Evolutionary conservation across 2,888 invertebrate genomes (phyloP), one percentile per base, ranked within the genome.

Genomic region (Drosophila nr. perissopoda): DNA sequence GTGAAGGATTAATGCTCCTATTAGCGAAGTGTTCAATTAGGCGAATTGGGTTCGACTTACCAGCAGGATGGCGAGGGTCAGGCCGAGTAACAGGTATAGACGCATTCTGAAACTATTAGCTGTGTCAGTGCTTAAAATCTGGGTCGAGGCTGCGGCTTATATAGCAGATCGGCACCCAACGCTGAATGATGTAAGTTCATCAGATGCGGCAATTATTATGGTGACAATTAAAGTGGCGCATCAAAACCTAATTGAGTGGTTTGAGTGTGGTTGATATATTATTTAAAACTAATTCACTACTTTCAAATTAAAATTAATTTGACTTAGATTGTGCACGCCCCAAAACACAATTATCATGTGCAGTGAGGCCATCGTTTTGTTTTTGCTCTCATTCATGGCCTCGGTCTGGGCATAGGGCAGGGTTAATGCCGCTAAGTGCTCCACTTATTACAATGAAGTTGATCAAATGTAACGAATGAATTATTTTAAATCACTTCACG

Each of bases 281-380:
- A 49, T 60, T 42, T n/a, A 59, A 57, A 49, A 57, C 54, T 42
- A 58, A 62, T 59, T 66, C 29, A 59, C 16, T 31, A 25, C 16
- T 16, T 25, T 46, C 46, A 46, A 46, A 46, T 46, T 46, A 46
- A 46, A 46, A 25, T 46, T 46, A 46, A 46, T 34, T 33, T 58
- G 21, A 61, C 25, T 64, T 46, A 34, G 52, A 36, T 65, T 46
- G 53, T 58, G 60, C 34, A n/a, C 52, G 42, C 34, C 38, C 29
- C n/a, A 16, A 18, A 25, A 36, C 25, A 16, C 83, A 87, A 83
- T 87, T 84, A 87, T 40, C 76, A 48, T 73, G 83, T 74, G 88
- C 83, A 79, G 46, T 68, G 85, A 48, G 62, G 78, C 78, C 48
- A 51, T 27, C 36, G 49, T 34, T 34, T 65, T 42, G 33, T 48